phyloP scores from a whole-genome alignment of 1,140 invertebrate genomes.

The Portunus trituberculatus region DNA sequence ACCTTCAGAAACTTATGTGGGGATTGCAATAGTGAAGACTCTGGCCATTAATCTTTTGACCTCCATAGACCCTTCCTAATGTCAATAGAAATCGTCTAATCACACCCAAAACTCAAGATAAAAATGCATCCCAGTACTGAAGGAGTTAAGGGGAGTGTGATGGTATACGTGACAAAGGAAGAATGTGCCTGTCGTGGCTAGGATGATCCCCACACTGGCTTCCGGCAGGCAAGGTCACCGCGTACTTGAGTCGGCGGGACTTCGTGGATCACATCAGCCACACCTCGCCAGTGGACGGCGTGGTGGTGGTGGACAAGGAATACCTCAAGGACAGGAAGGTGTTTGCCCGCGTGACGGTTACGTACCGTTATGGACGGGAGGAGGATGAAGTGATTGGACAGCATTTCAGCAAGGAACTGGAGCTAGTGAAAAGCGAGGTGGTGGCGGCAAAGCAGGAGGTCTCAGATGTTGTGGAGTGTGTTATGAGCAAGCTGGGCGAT shows the following conservation, averaged over 20 bases:
- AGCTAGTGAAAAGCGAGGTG: slow-evolving; percentile 47
- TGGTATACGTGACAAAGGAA: not conserved
- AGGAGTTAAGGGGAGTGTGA: not conserved
- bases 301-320: slow-evolving; percentile 50
- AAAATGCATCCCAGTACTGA: too few relatives aligned
- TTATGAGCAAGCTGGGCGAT: slow-evolving; percentile 33
- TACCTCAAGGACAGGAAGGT: slow-evolving; percentile 48
- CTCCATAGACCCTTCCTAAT: too few relatives aligned
- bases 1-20: too few relatives aligned
- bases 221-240: slow-evolving; percentile 53
- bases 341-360: slow-evolving; percentile 40
- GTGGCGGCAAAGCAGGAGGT: not conserved
- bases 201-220: not conserved
- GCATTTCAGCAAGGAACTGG: slow-evolving; percentile 53
- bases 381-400: slow-evolving; percentile 57
- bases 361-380: slow-evolving; percentile 48
- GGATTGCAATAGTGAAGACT: too few relatives aligned
- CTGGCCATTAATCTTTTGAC: too few relatives aligned
- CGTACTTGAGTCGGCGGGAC: slow-evolving; percentile 54
- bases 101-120: too few relatives aligned
- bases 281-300: slow-evolving; percentile 45
- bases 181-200: not conserved
- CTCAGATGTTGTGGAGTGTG: not conserved
- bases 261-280: slow-evolving; percentile 61
- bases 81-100: too few relatives aligned